Evolutionary conservation across 2,797 vertebrate genomes (phyloP), one percentile per base, ranked within the genome.

Genomic region (Halcyon chelicuti): DNA sequence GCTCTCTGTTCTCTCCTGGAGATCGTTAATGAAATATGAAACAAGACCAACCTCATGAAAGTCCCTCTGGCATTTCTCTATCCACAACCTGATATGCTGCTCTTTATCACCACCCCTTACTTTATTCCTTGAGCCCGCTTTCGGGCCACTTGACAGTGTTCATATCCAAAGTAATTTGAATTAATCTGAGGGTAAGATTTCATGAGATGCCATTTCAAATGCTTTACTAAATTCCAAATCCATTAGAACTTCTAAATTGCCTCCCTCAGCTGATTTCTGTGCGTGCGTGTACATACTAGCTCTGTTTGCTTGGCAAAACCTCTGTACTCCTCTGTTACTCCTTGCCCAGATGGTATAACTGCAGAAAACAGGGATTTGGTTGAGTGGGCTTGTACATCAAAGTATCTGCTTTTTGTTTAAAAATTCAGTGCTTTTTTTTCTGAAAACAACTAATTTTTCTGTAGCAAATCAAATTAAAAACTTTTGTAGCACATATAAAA

Each of bases 191-290:
- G 93, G 71, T 96, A 95, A 95, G 80, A 88, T 96, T 97, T 97
- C 93, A 91, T 77, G 79, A 96, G 90, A 96, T 90, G 83, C 66
- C 85, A 62, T 97, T 96, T 96, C 96, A 90, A 97, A 95, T 79
- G 66, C 93, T 97, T 97, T 95, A 88, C 95, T 97, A 82, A 96
- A 97, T 97, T 97, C 86, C 89, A 95, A 97, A 97, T 90, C 94
- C 96, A 97, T 97, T 97, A 94, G 75, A 94, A 96, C 86, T 96
- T 86, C 89, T 91, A 94, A 92, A 93, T 95, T 94, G 77, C 60
- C 77, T 96, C 96, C 84, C 95, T 86, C 46, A 3, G 73, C 90
- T 97, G 95, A 95, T 96, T 91, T 97, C 62, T 0, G 1, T 75
- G 52, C 0, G 0, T 95, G 96, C 85, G 23, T 95, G 94, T 95